Percentiles rank a stretch among this genome's conserved stretches.
These are phyloP conservation scores for Asobara japonica DNA, from an alignment of 1,140 invertebrate genomes.

Conservation along the genomic window DNA sequence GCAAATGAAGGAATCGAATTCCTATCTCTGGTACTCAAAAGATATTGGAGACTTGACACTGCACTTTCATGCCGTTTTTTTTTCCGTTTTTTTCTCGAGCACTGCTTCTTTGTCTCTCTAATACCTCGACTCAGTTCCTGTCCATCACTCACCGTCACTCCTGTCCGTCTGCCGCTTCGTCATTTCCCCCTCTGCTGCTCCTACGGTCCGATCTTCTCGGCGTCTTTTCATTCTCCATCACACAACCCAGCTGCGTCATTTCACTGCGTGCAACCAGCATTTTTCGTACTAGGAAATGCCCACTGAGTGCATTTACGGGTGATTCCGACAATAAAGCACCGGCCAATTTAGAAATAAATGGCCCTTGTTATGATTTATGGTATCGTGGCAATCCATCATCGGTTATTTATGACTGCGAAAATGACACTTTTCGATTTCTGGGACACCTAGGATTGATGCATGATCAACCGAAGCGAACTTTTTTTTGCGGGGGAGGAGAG, in stretches of 20 bases:
- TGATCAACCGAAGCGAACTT: too few species aligned
- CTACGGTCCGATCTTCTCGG: not conserved
- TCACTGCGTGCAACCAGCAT: not conserved
- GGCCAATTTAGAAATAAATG: conserved; percentile 3
- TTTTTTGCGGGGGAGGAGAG: too few species aligned
- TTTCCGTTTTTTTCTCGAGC: conserved; percentile 1
- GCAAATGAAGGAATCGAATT: conserved; percentile 11
- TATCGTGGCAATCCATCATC: not conserved
- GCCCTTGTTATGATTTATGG: not conserved
- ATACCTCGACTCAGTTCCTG: conserved; percentile 43
- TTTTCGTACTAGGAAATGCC: not conserved
- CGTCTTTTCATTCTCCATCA: conserved; percentile 6
- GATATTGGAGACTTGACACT: conserved; percentile 14
- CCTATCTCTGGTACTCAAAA: conserved; percentile 18
- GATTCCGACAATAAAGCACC: not conserved
- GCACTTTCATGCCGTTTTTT: conserved; percentile 32
- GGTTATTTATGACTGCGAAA: conserved; percentile 1
- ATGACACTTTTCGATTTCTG: conserved; percentile 3
- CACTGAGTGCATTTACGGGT: not conserved
- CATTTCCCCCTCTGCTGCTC: conserved; percentile 32
- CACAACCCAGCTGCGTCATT: not conserved
- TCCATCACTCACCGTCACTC: conserved; percentile 60
- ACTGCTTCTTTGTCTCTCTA: conserved; percentile 37
- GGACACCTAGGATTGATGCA: not conserved
- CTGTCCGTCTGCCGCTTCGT: conserved; percentile 44